Evolutionary conservation across 2,888 invertebrate species (phyloP).

Genomic region (Caradrina kadenii): DNA sequence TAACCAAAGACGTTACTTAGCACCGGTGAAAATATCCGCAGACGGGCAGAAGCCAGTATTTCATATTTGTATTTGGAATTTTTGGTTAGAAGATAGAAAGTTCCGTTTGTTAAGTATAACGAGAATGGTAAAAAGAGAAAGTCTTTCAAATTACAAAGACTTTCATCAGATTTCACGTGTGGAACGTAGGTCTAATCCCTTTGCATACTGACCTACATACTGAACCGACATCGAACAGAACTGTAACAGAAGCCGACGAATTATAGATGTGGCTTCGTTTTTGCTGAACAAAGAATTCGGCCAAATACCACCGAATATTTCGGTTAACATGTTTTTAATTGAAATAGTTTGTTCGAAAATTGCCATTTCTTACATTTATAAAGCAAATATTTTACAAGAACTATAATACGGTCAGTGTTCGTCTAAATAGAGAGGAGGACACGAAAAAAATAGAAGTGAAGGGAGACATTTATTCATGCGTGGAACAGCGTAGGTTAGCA

Average conservation of each 20-base stretch:
- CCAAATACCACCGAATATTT: background rate
- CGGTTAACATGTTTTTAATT: background rate
- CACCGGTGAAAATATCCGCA: too few species aligned
- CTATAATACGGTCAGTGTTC: too few species aligned
- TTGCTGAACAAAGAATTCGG: slow-evolving; percentile 5
- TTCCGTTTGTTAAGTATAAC: background rate
- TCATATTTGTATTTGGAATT: too few species aligned
- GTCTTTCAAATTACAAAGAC: background rate
- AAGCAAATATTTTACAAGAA: too few species aligned
- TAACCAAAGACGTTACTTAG: too few species aligned
- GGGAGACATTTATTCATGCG: too few species aligned
- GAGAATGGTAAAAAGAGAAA: background rate
- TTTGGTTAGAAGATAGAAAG: too few species aligned
- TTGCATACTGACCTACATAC: slow-evolving; percentile 19
- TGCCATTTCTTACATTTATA: too few species aligned
- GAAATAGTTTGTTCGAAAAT: background rate
- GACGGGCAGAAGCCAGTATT: too few species aligned
- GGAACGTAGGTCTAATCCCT: slow-evolving; percentile 22
- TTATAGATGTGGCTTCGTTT: slow-evolving; percentile 24
- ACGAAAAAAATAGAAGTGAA: too few species aligned
- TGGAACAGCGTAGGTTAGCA: too few species aligned
- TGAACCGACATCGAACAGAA: background rate
- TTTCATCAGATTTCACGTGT: slow-evolving; percentile 25
- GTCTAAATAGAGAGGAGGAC: too few species aligned
- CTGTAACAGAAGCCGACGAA: slow-evolving; percentile 10